A percentile compares a stretch with the other conserved stretches of the same genome.
Conservation (phyloP, 2,888 invertebrate genomes). For the Timema podura region DNA sequence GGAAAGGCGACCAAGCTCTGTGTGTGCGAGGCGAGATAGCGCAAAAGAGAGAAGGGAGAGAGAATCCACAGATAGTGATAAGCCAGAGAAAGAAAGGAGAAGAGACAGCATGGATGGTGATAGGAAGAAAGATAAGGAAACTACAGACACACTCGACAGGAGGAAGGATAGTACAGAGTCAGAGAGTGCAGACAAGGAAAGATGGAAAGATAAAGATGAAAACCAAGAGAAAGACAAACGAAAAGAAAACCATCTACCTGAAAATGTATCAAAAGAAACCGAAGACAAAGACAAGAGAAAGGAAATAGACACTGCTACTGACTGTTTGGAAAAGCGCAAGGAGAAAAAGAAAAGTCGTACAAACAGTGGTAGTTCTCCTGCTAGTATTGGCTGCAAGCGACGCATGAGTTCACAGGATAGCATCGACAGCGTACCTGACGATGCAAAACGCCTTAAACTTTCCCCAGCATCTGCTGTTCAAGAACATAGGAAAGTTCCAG, state of each 20-base stretch:
- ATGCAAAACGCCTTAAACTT: conserved; percentile 58
- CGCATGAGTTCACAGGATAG: conserved; percentile 75
- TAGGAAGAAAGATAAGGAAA: conserved; percentile 34
- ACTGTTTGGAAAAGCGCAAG: conserved; percentile 41
- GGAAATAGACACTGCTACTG: conserved; percentile 37
- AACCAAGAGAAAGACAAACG: conserved; percentile 24
- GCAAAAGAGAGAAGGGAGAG: conserved; percentile 37
- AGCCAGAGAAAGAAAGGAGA: conserved; percentile 38
- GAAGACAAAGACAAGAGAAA: conserved; percentile 40
- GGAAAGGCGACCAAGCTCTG: conserved; percentile 24
- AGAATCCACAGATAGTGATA: conserved; percentile 32
- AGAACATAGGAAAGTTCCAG: conserved; percentile 51
- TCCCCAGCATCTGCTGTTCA: conserved; percentile 27
- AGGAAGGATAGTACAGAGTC: conserved; percentile 27
- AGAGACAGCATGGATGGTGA: conserved; percentile 38
- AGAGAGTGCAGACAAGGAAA: conserved; percentile 27
- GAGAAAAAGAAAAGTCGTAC: conserved; percentile 53
- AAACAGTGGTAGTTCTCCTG: conserved; percentile 54
- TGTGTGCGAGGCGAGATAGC: conserved; percentile 38
- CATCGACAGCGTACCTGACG: conserved; percentile 49
- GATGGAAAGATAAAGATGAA: conserved; percentile 29
- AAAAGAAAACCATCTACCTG: conserved; percentile 21
- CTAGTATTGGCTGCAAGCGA: conserved; percentile 64
- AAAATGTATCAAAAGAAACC: conserved; percentile 38
- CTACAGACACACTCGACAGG: conserved; percentile 21